A percentile compares a stretch with the other conserved stretches of the same genome.
Evolutionary conservation across 2,113 vertebrate genomes (phyloP).

Genomic region (Oncorhynchus keta): DNA sequence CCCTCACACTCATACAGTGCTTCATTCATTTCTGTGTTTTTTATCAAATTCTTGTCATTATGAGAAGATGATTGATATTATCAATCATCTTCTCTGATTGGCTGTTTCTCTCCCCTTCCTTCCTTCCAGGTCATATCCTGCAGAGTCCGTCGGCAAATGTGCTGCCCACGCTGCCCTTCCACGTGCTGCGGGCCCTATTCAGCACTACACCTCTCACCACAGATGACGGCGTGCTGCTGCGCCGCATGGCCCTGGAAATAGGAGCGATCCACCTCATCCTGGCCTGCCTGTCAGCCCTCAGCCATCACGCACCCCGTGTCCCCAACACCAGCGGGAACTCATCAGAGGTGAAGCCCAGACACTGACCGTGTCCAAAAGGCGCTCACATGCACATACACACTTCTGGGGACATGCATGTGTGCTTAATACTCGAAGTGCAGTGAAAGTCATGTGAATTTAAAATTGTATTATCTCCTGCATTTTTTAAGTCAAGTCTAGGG

Average conservation of each 20-base stretch:
- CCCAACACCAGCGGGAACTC: slow-evolving; percentile 84
- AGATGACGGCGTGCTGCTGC: slow-evolving; percentile 90
- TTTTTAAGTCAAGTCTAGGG: too few relatives aligned
- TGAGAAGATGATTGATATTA: too few relatives aligned
- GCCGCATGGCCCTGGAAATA: slow-evolving; percentile 96
- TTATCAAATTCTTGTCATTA: background rate
- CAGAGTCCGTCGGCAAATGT: slow-evolving; percentile 97
- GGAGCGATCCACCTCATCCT: slow-evolving; percentile 95
- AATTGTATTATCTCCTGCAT: too few relatives aligned
- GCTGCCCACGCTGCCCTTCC: slow-evolving; percentile 94
- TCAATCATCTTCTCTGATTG: background rate
- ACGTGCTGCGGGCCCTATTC: slow-evolving; percentile 90
- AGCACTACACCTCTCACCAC: slow-evolving; percentile 92
- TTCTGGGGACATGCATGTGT: too few relatives aligned
- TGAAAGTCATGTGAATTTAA: too few relatives aligned
- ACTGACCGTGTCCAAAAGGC: too few relatives aligned
- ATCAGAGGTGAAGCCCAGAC: slow-evolving; percentile 79
- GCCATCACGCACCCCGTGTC: slow-evolving; percentile 92
- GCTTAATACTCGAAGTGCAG: background rate
- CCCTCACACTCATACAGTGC: background rate
- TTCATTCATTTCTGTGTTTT: background rate
- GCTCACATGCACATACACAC: too few relatives aligned
- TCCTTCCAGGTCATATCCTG: slow-evolving; percentile 87
- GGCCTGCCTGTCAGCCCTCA: slow-evolving; percentile 95
- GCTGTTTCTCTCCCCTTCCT: background rate